Base-by-base conservation (phyloP, 2,888 invertebrate species). In the Eristalinus aeneus region DNA sequence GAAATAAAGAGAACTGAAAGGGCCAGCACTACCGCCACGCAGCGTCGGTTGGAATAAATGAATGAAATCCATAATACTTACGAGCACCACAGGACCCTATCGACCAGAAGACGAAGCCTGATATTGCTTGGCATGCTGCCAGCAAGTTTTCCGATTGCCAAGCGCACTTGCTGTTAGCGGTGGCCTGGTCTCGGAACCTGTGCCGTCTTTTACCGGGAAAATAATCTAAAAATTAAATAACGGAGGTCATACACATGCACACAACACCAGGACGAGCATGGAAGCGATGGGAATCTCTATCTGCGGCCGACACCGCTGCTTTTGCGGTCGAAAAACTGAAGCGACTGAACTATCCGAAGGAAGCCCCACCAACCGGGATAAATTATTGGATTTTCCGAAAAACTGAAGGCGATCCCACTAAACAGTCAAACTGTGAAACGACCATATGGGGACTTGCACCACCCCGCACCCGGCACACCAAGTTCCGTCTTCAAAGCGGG, bases 51-150 rank as follows among this genome's bases (percentile, higher is more conserved):
- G 73, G 64, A 76, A 85, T 76, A 73, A 85, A 81, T 69, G 76
- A 81, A 81, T 73, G 73, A 77, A 76, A 86, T 86, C 73, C 77
- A 81, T 86, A 81, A 86, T 77, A 65, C 77, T 68, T 63, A 80
- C 31, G 73, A 16, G 46, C 63, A 68, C 75, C 36, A 67, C 58
- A 71, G 58, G 65, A 82, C 82, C 69, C 61, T 75, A 69, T 79
- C 71, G 75, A 76, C 63, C 58, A 69, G 72, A 72, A 72, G 71
- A 65, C 63, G 72, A 72, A 72, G 75, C 71, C 68, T 22, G 67
- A 61, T 72, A 85, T 76, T 69, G 77, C 60, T 74, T 86, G 86
- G 86, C 87, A 83, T 75, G 83, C 82, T 83, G 81, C 87, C 87
- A 83, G 39, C 71, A 75, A 75, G 63, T 75, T 72, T 56, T 72